Evolutionary conservation across 2,113 vertebrate genomes (phyloP).

Genomic region (Arenaria interpres): DNA sequence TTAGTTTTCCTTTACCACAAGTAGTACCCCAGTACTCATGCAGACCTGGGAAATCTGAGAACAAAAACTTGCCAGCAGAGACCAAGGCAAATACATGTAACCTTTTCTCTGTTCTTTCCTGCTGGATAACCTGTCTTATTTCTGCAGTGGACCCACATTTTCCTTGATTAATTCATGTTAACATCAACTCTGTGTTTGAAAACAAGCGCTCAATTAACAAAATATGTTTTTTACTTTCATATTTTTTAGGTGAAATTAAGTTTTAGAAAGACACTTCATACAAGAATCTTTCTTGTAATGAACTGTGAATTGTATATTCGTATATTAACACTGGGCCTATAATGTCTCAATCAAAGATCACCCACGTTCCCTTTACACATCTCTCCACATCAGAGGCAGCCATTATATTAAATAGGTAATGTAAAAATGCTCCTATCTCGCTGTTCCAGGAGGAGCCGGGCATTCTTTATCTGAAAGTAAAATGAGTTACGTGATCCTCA

Average conservation of each 20-base stretch:
- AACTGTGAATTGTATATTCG: neutral
- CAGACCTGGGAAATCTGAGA: neutral
- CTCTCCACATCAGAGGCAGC: neutral
- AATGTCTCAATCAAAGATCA: neutral
- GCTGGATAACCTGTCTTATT: neutral
- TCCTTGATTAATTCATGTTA: neutral
- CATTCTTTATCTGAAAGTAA: constrained; percentile 20
- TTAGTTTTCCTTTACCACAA: neutral
- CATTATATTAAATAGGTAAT: neutral
- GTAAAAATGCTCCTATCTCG: neutral
- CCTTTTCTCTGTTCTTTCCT: neutral
- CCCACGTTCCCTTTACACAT: neutral
- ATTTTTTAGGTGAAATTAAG: neutral
- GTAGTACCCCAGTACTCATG: neutral
- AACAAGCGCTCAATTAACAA: neutral
- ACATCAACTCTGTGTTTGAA: neutral
- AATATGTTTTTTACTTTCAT: rapidly evolving
- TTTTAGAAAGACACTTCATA: neutral
- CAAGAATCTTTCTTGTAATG: neutral
- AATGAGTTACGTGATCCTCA: constrained; percentile 20
- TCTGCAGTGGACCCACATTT: neutral
- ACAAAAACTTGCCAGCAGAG: neutral
- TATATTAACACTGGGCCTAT: neutral
- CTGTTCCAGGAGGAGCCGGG: neutral
- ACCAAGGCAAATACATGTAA: neutral